Evolutionary conservation across 1,140 invertebrate genomes (phyloP), one percentile per base, ranked within the genome.

Genomic region (Brachionus plicatilis): DNA sequence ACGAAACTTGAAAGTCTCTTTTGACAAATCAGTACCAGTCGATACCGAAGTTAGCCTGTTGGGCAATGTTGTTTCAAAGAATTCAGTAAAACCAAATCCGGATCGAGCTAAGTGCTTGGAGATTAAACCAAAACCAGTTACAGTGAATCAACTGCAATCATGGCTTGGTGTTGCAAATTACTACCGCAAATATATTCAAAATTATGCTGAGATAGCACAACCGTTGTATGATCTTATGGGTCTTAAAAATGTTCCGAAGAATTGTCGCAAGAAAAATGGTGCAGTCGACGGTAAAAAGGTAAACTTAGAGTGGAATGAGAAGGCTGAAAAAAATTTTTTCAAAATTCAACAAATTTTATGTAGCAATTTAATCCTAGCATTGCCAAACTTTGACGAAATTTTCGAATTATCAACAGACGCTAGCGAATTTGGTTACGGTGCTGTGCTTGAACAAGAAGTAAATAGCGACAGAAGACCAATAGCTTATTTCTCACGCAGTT

Each of bases 81-180:
- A 37, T 68, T n/a, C 9, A 68, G 33, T 68, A 33, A 68, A 68
- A 68, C 65, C 65, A 33, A 68, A 68, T 27, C 65, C 65, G n/a
- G 20, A 68, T 11, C 27, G 65, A 8, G 27, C 24, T 33, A 68
- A 68, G 33, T 68, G 65, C 33, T 68, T 68, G n/a, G 65, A 68
- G 33, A 14, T 37, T 12, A 68, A n/a, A 68, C 65, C 65, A 68
- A 68, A 68, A 68, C 27, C 65, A 37, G 65, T 68, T 11, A 68
- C 65, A 68, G 65, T 68, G 65, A 78, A 78, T 45, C 37, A 78
- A 27, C 75, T 78, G 8, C 75, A 78, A 82, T 43, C 72, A 11
- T 89, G 89, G 72, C 43, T 89, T 3, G 87, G 87, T 56, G 85
- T 87, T 78, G 84, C 85, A 7, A 86, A 85, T 29, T 88, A 87